A percentile compares a stretch with the other conserved stretches of the same genome.
These are phyloP conservation scores for Choristoneura rosaceana DNA, from an alignment of 2,888 invertebrate genomes.

Conservation along the genomic window DNA sequence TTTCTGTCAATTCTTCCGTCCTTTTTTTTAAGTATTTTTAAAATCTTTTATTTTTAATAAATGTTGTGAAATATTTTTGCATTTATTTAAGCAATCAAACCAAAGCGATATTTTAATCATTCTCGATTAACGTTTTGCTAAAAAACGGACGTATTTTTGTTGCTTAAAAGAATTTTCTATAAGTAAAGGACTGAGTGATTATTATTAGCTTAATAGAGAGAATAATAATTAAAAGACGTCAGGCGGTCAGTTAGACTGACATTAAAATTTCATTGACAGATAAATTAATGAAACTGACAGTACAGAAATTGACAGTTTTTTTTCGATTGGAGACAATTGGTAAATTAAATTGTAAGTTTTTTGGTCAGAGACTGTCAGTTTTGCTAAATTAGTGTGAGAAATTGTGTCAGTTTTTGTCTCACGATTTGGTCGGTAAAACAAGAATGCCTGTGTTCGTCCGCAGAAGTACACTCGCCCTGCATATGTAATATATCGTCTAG, in stretches of 20 bases:
- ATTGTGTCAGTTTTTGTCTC: background rate
- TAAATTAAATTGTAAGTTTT: background rate
- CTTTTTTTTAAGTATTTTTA: constrained; percentile 23
- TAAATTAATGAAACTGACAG: background rate
- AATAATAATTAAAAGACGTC: constrained; percentile 49
- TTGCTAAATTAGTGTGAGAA: background rate
- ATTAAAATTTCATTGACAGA: background rate
- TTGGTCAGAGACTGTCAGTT: background rate
- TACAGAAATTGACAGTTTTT: background rate
- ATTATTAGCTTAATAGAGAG: constrained; percentile 46
- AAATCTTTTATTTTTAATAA: constrained; percentile 24
- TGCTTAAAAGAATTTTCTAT: constrained; percentile 39
- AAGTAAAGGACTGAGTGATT: constrained; percentile 69
- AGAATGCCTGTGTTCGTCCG: constrained; percentile 52
- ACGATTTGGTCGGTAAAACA: background rate
- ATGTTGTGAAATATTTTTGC: constrained; percentile 25
- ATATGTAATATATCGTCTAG: constrained; percentile 62
- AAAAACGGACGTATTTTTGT: constrained; percentile 33
- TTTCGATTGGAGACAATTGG: background rate
- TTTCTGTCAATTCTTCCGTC: constrained; percentile 40
- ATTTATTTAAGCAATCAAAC: constrained; percentile 36
- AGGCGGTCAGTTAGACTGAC: background rate
- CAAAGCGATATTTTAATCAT: constrained; percentile 36
- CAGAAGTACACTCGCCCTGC: constrained; percentile 63
- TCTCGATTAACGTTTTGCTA: constrained; percentile 29